Percentiles rank a stretch among this genome's conserved stretches.
phyloP scores from a whole-genome alignment of 2,113 vertebrate genomes.

The Canis aureus region DNA sequence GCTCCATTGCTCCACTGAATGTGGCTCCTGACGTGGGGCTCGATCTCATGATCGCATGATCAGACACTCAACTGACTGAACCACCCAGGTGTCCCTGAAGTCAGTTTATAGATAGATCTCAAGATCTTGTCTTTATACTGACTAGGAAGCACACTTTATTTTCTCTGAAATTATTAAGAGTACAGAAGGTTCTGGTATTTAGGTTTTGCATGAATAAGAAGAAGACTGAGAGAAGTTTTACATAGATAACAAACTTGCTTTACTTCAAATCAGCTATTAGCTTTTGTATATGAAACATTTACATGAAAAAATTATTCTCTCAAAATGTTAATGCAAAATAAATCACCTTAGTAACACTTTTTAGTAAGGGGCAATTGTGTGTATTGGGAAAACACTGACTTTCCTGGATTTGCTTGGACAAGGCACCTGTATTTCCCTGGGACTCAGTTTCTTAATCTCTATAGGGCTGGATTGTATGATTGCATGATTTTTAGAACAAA shows the following conservation, averaged over 20 bases:
- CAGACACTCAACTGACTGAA: background rate
- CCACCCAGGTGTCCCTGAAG: background rate
- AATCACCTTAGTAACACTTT: background rate
- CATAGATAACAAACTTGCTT: background rate
- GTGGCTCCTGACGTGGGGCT: background rate
- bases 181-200: background rate
- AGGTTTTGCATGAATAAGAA: background rate
- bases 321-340: background rate
- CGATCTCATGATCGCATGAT: background rate
- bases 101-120: background rate
- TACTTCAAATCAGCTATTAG: background rate
- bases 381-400: background rate
- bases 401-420: background rate
- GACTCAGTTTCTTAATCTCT: background rate
- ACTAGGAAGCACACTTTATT: background rate
- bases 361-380: background rate
- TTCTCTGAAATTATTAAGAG: conserved; percentile 29
- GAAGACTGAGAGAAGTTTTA: background rate
- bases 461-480: background rate
- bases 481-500: background rate
- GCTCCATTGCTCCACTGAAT: background rate
- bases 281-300: background rate
- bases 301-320: background rate
- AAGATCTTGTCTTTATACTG: background rate
- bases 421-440: background rate